Evolutionary conservation across 2,113 vertebrate genomes (phyloP).

Genomic region (Gila orcuttii): DNA sequence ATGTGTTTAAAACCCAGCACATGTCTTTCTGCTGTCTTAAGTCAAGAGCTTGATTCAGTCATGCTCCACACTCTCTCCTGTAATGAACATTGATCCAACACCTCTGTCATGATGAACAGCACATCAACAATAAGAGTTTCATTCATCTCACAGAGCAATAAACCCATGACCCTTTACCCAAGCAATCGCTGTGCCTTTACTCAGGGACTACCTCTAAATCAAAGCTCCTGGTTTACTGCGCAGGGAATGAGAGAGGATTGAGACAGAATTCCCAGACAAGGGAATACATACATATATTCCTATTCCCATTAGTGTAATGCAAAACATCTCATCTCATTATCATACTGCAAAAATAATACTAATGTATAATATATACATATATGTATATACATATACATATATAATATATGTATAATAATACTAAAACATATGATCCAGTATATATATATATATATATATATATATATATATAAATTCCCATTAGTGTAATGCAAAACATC

Average conservation of each 20-base stretch:
- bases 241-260: neutral
- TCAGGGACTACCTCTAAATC: neutral
- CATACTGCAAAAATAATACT: too few relatives aligned
- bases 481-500: too few relatives aligned
- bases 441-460: too few relatives aligned
- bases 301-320: too few relatives aligned
- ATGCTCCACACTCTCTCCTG: neutral
- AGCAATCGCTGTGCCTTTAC: neutral
- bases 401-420: too few relatives aligned
- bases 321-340: too few relatives aligned
- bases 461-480: too few relatives aligned
- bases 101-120: conserved; percentile 7
- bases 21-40: neutral
- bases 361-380: too few relatives aligned
- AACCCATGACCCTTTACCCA: neutral
- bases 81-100: conserved; percentile 16
- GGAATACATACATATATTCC: too few relatives aligned
- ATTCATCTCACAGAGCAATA: neutral
- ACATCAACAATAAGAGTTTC: neutral
- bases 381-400: too few relatives aligned
- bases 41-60: neutral
- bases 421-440: too few relatives aligned
- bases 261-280: neutral
- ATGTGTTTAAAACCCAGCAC: neutral
- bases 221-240: neutral